These are phyloP conservation scores for Drosophila recens DNA, from an alignment of 2,888 invertebrate species.

Conservation along the genomic window DNA sequence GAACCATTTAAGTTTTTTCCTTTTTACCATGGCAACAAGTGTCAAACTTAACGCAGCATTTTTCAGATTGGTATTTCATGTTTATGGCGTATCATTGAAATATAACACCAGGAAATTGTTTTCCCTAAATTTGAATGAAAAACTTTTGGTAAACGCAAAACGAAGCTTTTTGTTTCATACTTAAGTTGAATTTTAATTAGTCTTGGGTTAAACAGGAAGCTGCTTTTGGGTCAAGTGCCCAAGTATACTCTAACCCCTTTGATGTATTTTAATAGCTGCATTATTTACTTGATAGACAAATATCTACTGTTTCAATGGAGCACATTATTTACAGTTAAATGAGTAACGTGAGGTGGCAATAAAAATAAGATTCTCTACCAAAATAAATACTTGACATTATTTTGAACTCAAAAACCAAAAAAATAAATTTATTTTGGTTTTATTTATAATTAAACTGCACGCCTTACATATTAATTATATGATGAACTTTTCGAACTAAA, in stretches of 20 bases:
- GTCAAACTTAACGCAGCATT: conserved; percentile 22
- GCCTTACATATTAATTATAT: neutral
- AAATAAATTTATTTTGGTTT: neutral
- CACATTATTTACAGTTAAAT: neutral
- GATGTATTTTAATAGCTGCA: neutral
- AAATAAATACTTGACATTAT: neutral
- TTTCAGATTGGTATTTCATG: conserved; percentile 27
- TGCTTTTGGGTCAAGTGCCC: conserved; percentile 1
- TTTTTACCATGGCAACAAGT: conserved; percentile 46
- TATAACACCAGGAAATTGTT: conserved; percentile 40
- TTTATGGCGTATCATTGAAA: conserved; percentile 41
- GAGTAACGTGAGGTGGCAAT: no score
- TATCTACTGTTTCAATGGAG: neutral
- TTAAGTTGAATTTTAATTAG: conserved; percentile 17
- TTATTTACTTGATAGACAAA: neutral
- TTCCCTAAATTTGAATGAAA: conserved; percentile 24
- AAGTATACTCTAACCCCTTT: neutral
- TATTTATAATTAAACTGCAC: neutral
- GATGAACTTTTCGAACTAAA: neutral
- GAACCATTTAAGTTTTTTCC: conserved; percentile 19
- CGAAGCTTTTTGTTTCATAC: neutral
- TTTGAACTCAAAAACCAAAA: neutral
- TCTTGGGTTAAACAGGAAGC: neutral
- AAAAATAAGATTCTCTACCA: neutral
- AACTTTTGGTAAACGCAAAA: neutral